phyloP scores from a whole-genome alignment of 2,797 vertebrate species.

The Yasuhikotakia modesta region DNA sequence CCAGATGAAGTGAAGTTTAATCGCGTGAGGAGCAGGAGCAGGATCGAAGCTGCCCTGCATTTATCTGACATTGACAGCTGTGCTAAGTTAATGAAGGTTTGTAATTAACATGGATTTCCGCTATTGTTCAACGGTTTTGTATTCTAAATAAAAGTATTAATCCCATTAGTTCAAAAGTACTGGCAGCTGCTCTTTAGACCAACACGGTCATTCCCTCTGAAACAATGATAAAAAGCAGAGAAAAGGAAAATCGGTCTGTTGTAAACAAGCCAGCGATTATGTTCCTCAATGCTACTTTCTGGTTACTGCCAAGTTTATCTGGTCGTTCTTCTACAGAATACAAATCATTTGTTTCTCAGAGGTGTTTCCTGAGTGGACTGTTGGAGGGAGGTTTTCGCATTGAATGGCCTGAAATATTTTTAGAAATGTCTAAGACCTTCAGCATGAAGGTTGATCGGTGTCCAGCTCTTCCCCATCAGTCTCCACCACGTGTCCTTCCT shows the following conservation, averaged over 20 bases:
- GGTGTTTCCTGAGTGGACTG: not conserved
- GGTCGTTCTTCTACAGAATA: not conserved
- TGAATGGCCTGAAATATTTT: slow-evolving; percentile 34
- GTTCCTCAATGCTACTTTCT: not conserved
- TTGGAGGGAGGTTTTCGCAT: slow-evolving; percentile 16
- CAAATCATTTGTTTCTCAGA: not conserved
- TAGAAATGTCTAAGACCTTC: slow-evolving; percentile 20
- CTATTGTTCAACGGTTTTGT: slow-evolving; percentile 81
- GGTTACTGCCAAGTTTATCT: slow-evolving; percentile 1
- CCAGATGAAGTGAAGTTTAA: slow-evolving; percentile 63
- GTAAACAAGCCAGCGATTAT: slow-evolving; percentile 31
- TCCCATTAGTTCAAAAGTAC: slow-evolving; percentile 75
- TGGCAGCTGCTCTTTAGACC: slow-evolving; percentile 57
- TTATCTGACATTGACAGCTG: slow-evolving; percentile 86
- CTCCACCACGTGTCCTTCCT: slow-evolving; percentile 64
- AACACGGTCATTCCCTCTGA: slow-evolving; percentile 25
- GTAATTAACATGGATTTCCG: slow-evolving; percentile 86
- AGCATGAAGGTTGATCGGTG: slow-evolving; percentile 62
- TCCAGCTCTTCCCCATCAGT: slow-evolving; percentile 66
- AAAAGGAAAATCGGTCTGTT: slow-evolving; percentile 6
- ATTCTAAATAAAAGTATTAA: slow-evolving; percentile 81
- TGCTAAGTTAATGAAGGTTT: slow-evolving; percentile 81
- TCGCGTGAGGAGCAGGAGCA: slow-evolving; percentile 62
- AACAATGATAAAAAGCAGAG: slow-evolving; percentile 38
- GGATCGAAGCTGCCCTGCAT: slow-evolving; percentile 77